Evolutionary conservation across 2,113 vertebrate genomes (phyloP).

Genomic region (Chloroceryle aenea): DNA sequence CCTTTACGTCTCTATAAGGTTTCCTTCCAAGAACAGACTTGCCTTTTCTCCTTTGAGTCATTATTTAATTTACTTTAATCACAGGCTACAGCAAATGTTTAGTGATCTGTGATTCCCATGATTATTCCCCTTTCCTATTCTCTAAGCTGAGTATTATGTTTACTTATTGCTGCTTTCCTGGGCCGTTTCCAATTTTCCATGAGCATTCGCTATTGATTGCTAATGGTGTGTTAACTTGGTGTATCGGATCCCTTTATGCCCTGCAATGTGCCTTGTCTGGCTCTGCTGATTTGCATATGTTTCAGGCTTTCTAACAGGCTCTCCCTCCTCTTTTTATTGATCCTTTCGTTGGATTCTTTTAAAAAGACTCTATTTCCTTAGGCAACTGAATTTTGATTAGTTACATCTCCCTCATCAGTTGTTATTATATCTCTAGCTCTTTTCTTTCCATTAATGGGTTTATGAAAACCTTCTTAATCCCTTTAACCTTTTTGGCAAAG

Average conservation of each 20-base stretch:
- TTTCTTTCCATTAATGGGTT: background rate
- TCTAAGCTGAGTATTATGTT: background rate
- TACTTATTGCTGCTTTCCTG: conserved; percentile 15
- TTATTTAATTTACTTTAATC: conserved; percentile 19
- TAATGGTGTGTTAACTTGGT: conserved; percentile 19
- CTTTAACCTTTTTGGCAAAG: background rate
- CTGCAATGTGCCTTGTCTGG: background rate
- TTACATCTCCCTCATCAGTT: background rate
- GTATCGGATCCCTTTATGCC: background rate
- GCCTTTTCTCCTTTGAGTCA: background rate
- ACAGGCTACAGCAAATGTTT: background rate
- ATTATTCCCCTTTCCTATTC: conserved; percentile 13
- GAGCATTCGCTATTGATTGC: background rate
- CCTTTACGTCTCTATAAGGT: background rate
- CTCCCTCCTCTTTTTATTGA: background rate
- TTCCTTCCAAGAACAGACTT: background rate
- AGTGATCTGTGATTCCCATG: conserved; percentile 47
- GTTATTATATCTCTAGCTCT: background rate
- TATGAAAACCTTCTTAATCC: background rate
- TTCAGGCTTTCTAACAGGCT: background rate
- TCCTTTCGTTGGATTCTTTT: background rate
- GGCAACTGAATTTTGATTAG: conserved; percentile 31
- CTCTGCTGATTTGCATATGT: background rate
- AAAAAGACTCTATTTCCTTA: background rate
- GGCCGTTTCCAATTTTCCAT: conserved; percentile 27